Base-by-base conservation (phyloP, 2,888 invertebrate species). In the Pachydiplax longipennis region DNA sequence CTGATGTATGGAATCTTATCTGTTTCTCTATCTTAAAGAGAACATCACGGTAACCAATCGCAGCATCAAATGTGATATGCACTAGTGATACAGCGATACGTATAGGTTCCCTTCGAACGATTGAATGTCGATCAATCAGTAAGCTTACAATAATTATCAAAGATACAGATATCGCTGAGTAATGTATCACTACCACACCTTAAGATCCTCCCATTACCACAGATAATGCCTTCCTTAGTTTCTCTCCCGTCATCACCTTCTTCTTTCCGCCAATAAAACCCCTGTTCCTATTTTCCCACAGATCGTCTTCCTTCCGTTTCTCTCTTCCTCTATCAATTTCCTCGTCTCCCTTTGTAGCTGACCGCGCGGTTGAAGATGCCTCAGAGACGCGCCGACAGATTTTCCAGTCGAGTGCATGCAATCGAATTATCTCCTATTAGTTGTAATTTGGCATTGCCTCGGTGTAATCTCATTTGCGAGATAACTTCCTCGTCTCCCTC, bases 391-490 rank as follows among this genome's bases (percentile, higher is more conserved):
- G 25, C 44, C 82, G 25, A 44, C 82, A 82, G 25, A 48, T 82
- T 82, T 82, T 82, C 82, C 82, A 82, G 13, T 82, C 82, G 82
- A 82, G 25, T 48, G 82, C 82, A 25, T 82, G 40, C 82, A 44
- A 82, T 82, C 82, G 48, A 82, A 82, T 82, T 82, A 82, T 25
- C 44, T 82, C 82, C 48, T 82, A 82, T 82, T 82, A 82, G 44
- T 82, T 82, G 82, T 82, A 82, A 82, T 48, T 40, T 82, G 82
- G 82, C 48, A 82, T 82, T 82, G 82, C 81, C 81, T 81, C 81
- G 37, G 15, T 44, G 82, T 82, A 82, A 82, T 82, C 82, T 82
- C 82, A 82, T 82, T 82, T 82, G 13, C 25, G n/a, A 25, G 44
- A 44, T 25, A 82, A 44, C 82, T 82, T 44, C 44, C 73, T n/a